A percentile compares a stretch with the other conserved stretches of the same genome.
Conservation (phyloP, 2,113 vertebrate species). For the Proteles cristata region DNA sequence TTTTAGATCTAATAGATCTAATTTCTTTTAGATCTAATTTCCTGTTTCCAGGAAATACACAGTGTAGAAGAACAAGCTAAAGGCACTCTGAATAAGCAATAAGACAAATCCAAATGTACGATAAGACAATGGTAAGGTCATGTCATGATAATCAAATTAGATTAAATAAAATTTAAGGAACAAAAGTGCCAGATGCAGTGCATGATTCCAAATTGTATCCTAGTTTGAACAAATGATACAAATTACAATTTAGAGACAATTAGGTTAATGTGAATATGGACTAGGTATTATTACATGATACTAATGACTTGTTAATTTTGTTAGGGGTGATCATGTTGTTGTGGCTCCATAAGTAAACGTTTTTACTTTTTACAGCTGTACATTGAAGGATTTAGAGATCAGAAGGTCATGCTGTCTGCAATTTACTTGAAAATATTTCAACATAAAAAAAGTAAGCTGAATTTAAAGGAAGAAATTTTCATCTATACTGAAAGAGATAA, state of each 20-base stretch:
- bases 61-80: background rate
- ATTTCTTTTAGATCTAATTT: conserved; percentile 32
- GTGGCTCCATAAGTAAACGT: background rate
- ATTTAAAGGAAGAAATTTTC: conserved; percentile 21
- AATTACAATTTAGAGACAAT: background rate
- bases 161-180: conserved; percentile 38
- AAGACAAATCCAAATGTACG: background rate
- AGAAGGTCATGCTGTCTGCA: background rate
- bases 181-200: background rate
- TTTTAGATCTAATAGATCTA: conserved; percentile 30
- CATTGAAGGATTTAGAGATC: background rate
- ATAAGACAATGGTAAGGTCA: background rate
- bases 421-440: conserved; percentile 29
- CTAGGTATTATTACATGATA: background rate
- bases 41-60: background rate
- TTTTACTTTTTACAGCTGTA: background rate
- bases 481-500: background rate
- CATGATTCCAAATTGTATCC: background rate
- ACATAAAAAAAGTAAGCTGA: background rate
- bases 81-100: background rate
- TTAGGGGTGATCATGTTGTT: background rate
- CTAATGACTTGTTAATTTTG: background rate
- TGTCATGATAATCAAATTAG: background rate
- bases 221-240: background rate
- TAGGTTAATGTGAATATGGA: conserved; percentile 15